These are phyloP conservation scores for Aethina tumida DNA, from an alignment of 1,140 invertebrate species.

Conservation along the genomic window DNA sequence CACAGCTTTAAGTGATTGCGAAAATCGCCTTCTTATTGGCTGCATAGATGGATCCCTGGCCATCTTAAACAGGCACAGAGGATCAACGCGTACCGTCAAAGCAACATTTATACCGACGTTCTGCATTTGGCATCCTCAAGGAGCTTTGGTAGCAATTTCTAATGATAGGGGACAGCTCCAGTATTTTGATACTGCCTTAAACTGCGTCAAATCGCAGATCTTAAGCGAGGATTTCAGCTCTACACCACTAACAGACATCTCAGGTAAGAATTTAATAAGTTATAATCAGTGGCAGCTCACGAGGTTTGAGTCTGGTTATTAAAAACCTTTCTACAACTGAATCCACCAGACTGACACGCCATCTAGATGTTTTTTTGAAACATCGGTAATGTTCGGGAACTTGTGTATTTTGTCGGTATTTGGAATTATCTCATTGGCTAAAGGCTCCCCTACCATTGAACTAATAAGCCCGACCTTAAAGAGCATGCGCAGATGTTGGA, in stretches of 20 bases:
- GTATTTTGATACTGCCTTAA: constrained; percentile 64
- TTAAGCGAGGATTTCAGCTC: constrained; percentile 56
- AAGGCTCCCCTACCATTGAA: no score
- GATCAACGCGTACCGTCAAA: constrained; percentile 51
- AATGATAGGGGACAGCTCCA: constrained; percentile 67
- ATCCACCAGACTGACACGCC: no score
- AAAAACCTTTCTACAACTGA: no score
- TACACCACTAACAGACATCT: constrained; percentile 53
- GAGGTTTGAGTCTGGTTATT: no score
- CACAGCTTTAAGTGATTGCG: constrained; percentile 55
- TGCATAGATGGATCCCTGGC: constrained; percentile 68
- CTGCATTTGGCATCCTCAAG: constrained; percentile 62
- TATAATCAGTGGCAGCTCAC: no score
- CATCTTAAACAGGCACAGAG: constrained; percentile 54
- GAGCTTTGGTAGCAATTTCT: constrained; percentile 54
- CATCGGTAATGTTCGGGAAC: no score
- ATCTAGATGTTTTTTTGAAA: no score
- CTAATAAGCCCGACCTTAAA: no score
- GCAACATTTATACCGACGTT: constrained; percentile 58
- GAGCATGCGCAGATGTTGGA: no score
- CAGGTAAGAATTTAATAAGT: no score
- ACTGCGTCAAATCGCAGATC: constrained; percentile 56
- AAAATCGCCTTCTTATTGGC: constrained; percentile 60
- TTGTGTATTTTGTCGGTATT: no score
- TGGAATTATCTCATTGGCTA: no score